Conservation (phyloP, 2,888 invertebrate genomes). For the Endotricha flammealis region DNA sequence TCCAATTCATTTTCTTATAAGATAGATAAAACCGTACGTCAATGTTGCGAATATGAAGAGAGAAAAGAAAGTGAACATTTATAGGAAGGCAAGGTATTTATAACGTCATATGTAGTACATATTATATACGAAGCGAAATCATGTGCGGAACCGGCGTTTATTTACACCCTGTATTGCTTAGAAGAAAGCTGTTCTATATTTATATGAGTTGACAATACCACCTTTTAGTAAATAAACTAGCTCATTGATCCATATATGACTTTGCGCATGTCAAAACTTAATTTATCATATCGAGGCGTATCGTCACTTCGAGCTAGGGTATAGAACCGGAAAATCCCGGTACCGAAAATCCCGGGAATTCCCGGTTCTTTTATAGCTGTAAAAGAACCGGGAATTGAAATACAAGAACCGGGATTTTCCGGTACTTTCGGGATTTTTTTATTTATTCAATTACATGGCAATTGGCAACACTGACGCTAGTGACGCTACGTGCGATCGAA, state of each 20-base stretch:
- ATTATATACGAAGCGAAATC: slow-evolving; percentile 10
- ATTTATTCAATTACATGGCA: too few species aligned
- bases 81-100: slow-evolving; percentile 47
- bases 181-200: slow-evolving; percentile 36
- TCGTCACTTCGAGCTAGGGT: too few species aligned
- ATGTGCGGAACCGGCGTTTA: slow-evolving; percentile 37
- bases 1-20: slow-evolving; percentile 38
- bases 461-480: too few species aligned
- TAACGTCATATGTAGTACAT: slow-evolving; percentile 27
- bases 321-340: too few species aligned
- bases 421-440: too few species aligned
- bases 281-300: too few species aligned
- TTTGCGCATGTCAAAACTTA: background rate
- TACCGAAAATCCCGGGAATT: too few species aligned
- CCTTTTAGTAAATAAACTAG: background rate
- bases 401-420: too few species aligned
- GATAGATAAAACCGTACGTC: slow-evolving; percentile 21
- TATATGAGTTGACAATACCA: slow-evolving; percentile 29
- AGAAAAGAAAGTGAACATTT: slow-evolving; percentile 46
- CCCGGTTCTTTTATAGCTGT: too few species aligned
- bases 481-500: too few species aligned
- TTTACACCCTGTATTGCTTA: slow-evolving; percentile 36
- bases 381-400: too few species aligned
- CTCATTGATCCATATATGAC: background rate
- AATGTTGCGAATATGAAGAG: slow-evolving; percentile 19